phyloP scores from a whole-genome alignment of 53 echinoderm and acorn worm species.

The Actinopyga echinites region DNA sequence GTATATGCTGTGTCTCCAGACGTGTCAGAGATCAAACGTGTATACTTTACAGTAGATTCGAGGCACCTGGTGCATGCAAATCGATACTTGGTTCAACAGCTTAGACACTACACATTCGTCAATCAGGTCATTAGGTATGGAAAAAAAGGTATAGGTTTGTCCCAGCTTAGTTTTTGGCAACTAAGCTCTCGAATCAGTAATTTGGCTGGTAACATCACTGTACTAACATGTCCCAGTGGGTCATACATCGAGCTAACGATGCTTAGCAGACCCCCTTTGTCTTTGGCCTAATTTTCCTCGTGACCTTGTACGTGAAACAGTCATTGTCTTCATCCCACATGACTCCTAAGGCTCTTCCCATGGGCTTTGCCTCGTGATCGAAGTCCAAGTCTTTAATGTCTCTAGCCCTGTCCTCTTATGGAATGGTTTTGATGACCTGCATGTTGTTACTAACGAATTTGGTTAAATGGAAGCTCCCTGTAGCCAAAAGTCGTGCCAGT shows the following conservation, averaged over 20 bases:
- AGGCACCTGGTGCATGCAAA: too few species aligned
- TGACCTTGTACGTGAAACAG: conserved; percentile 17
- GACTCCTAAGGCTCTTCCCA: conserved; percentile 36
- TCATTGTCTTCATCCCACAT: conserved; percentile 33
- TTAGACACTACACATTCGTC: conserved; percentile 27
- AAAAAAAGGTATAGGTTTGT: too few species aligned
- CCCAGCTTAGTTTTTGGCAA: not conserved
- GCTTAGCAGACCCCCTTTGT: conserved; percentile 50
- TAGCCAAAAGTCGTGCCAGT: conserved; percentile 17
- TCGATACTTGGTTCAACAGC: too few species aligned
- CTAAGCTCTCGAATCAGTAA: conserved; percentile 30
- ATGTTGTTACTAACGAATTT: conserved; percentile 64
- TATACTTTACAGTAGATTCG: too few species aligned
- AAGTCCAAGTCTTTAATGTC: conserved; percentile 42
- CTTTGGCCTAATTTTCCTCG: conserved; percentile 7
- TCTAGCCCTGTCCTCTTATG: conserved; percentile 50
- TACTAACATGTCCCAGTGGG: conserved; percentile 33
- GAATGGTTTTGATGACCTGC: conserved; percentile 38
- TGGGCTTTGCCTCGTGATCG: conserved; percentile 40
- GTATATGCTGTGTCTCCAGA: too few species aligned
- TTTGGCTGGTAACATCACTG: conserved; percentile 40
- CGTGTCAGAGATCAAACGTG: too few species aligned
- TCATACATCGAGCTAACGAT: conserved; percentile 40
- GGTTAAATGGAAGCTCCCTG: conserved; percentile 57
- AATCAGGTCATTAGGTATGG: conserved; percentile 36